Evolutionary conservation across 2,888 invertebrate genomes (phyloP), one percentile per base, ranked within the genome.

Genomic region (Syrista parreyssii): DNA sequence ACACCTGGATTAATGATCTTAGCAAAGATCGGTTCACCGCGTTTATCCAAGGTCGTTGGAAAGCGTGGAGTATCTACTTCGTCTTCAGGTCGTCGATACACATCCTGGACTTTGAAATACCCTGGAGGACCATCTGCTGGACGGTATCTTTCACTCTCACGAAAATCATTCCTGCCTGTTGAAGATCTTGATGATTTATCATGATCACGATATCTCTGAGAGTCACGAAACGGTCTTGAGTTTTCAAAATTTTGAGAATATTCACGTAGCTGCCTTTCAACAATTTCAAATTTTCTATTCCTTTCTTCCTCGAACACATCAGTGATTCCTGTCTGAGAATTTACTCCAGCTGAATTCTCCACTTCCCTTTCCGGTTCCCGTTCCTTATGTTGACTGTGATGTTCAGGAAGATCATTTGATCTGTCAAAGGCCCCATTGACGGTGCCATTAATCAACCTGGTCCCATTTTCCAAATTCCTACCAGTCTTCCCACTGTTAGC

Each of bases 61-160:
- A 91, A 91, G 11, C 87, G 87, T 40, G 91, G 91, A 6, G 88
- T 88, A 78, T 91, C 91, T 69, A 89, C 82, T 76, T 91, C 91
- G 80, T 91, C 91, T 2, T 85, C 80, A 2, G 91, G 89, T 76
- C 89, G 87, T 78, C 89, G 88, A 80, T 88, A 90, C 74, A 88
- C 87, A 73, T 91, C 90, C n/a, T 87, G 88, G 74, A 79, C 82
- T 34, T 87, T 87, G 79, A 89, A 89, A 77, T 84, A 84, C 31
- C 85, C 84, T 68, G 84, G 84, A 12, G 36, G 68, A 77, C 9
- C 80, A 78, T 78, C 82, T 72, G 76, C 68, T 15, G 86, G 75
- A 23, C 79, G 81, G 11, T 83, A 77, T 12, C 82, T 73, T 0
- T 86, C 86, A 40, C 76, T 71, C 40, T 81, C 76, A 11, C 79